These are phyloP conservation scores for Dipodomys stephensi DNA, from an alignment of 2,113 vertebrate genomes.

Conservation along the genomic window DNA sequence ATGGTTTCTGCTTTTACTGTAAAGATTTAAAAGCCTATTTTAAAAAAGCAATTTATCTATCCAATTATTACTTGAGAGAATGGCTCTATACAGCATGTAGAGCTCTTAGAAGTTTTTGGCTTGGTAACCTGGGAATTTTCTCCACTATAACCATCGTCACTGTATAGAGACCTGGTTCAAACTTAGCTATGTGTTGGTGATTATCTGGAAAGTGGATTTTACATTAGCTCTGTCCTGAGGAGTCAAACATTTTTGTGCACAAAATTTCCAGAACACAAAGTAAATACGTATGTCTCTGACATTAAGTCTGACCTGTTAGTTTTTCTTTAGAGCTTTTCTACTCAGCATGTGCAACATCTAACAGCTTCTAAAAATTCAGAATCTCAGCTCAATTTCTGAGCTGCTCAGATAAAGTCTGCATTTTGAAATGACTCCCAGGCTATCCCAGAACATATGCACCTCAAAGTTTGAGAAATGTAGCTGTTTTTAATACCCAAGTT, in stretches of 20 bases:
- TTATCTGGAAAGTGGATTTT: not conserved
- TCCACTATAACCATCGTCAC: not conserved
- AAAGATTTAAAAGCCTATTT: constrained; percentile 28
- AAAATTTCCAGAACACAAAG: not conserved
- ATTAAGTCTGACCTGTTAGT: not conserved
- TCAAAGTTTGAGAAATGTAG: not conserved
- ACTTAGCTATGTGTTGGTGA: not conserved
- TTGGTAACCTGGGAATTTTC: not conserved
- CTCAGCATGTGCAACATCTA: not conserved
- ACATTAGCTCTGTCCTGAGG: not conserved
- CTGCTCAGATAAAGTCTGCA: not conserved
- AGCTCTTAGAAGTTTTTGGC: not conserved
- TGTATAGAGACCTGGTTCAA: not conserved
- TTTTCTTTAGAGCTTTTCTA: not conserved
- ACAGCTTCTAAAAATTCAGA: not conserved
- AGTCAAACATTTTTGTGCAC: not conserved
- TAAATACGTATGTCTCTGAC: not conserved
- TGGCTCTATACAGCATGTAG: not conserved
- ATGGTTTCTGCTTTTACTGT: constrained; percentile 22
- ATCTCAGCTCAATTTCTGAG: not conserved
- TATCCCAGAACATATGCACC: not conserved
- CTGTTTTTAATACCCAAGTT: not conserved
- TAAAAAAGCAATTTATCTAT: constrained; percentile 10
- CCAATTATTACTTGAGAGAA: not conserved
- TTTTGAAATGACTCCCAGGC: not conserved